A percentile compares a stretch with the other conserved stretches of the same genome.
Evolutionary conservation across 2,797 vertebrate species (phyloP).

Genomic region (Chrosomus eos): DNA sequence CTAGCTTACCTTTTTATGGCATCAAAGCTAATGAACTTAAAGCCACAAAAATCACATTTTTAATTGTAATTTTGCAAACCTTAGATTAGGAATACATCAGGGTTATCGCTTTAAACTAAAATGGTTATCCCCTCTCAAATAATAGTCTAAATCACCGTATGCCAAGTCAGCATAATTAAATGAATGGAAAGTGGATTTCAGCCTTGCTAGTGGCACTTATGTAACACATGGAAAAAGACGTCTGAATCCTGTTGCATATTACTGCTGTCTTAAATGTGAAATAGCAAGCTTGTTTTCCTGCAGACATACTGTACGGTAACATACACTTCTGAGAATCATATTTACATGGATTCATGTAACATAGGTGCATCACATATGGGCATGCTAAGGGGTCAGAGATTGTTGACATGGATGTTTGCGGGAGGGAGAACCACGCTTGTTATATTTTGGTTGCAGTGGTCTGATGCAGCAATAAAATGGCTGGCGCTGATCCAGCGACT

Average conservation of each 20-base stretch:
- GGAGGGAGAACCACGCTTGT: constrained; percentile 37
- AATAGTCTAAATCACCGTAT: constrained; percentile 59
- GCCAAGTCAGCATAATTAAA: constrained; percentile 68
- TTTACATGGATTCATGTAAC: constrained; percentile 59
- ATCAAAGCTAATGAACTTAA: background rate
- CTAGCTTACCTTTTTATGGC: background rate
- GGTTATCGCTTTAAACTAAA: constrained; percentile 35
- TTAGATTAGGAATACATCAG: background rate
- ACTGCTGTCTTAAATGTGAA: constrained; percentile 66
- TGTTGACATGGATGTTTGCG: constrained; percentile 50
- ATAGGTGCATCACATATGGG: constrained; percentile 62
- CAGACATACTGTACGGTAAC: constrained; percentile 65
- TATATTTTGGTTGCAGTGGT: constrained; percentile 51
- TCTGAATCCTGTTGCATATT: constrained; percentile 63
- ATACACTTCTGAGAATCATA: constrained; percentile 67
- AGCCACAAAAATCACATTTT: background rate
- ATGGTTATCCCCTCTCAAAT: constrained; percentile 48
- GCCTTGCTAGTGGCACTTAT: constrained; percentile 60
- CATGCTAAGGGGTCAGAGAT: constrained; percentile 59
- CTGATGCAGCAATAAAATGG: constrained; percentile 49
- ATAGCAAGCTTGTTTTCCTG: constrained; percentile 60
- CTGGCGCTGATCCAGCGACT: constrained; percentile 51
- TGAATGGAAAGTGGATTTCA: constrained; percentile 71
- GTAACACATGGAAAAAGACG: constrained; percentile 75
- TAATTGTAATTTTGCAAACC: background rate